phyloP scores from a whole-genome alignment of 2,797 vertebrate genomes.

The Phrynocephalus vlangalii region DNA sequence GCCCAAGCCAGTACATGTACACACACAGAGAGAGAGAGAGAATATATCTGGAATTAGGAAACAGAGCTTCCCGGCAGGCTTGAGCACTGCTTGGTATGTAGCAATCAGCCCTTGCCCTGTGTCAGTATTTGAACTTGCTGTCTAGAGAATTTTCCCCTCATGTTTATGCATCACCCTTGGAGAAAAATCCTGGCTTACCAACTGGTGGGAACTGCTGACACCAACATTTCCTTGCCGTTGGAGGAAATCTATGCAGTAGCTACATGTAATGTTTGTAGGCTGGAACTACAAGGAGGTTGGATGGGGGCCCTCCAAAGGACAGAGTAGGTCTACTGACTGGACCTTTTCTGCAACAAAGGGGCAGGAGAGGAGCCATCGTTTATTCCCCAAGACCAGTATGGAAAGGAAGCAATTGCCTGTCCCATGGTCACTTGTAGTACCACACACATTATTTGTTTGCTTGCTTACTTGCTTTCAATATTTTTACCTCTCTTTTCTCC shows the following conservation, averaged over 20 bases:
- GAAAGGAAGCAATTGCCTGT: not conserved
- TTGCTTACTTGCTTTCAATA: too few species aligned
- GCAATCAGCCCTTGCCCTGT: not conserved
- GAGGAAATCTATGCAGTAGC: not conserved
- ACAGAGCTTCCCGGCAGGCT: not conserved
- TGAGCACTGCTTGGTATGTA: not conserved
- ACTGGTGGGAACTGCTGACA: not conserved
- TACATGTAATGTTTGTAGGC: not conserved
- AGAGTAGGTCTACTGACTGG: too few species aligned
- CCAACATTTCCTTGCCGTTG: not conserved
- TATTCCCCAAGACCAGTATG: not conserved
- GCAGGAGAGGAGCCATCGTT: not conserved
- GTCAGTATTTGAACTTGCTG: not conserved
- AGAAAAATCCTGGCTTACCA: not conserved
- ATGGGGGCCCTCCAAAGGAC: not conserved
- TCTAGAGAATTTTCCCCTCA: not conserved
- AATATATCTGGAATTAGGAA: not conserved
- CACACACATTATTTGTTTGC: not conserved
- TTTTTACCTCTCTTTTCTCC: too few species aligned
- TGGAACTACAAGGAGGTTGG: not conserved
- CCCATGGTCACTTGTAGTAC: not conserved
- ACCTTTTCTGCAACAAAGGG: not conserved
- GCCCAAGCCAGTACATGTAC: not conserved
- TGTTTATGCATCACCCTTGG: not conserved
- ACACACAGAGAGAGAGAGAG: not conserved